Base-by-base conservation (phyloP, 2,797 vertebrate genomes). In the Cyprinella venusta region DNA sequence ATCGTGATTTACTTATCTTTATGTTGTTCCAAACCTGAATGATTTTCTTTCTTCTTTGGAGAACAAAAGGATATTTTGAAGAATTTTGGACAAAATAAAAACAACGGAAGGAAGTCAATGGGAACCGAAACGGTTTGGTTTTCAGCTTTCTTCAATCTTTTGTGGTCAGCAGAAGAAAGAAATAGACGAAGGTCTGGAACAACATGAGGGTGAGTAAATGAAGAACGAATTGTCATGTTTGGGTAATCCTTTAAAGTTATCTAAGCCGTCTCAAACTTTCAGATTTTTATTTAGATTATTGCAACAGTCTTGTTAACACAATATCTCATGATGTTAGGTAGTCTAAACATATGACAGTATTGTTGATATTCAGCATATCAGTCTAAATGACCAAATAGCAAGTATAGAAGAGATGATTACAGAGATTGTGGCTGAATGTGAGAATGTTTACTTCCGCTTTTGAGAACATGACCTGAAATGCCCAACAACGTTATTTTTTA, bases 281-380 rank as follows among this genome's bases (percentile, higher is more conserved):
- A 42, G 13, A 76, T 42, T 59, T 76, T 6, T 59, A 40, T 59
- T 24, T 40, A 42, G 13, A 61, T 76, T 40, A 42, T 42, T 21
- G n/a, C 21, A 6, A 12, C 33, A 54, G 33, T 76, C 72, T 76
- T 75, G n/a, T 8, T 76, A 63, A 42, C 75, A 45, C 56, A 19
- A 42, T 30, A 63, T 16, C 26, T 76, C 56, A 30, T 19, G 54
- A 26, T 19, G n/a, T 63, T 76, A 45, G 15, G 8, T 42, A 24
- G 33, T 59, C 54, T 59, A 76, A 76, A 76, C 74, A 76, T 13
- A 21, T 16, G 21, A 38, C 33, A 59, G 21, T 59, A 10, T 40
- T 54, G 50, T 56, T 75, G 72, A 59, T 54, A 59, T 24, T 75
- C 18, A 33, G 48, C 36, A 21, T 13, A 36, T 36, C 24, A 71